These are phyloP conservation scores for Drosophila sturtevanti DNA, from an alignment of 1,140 invertebrate genomes.

Conservation along the genomic window DNA sequence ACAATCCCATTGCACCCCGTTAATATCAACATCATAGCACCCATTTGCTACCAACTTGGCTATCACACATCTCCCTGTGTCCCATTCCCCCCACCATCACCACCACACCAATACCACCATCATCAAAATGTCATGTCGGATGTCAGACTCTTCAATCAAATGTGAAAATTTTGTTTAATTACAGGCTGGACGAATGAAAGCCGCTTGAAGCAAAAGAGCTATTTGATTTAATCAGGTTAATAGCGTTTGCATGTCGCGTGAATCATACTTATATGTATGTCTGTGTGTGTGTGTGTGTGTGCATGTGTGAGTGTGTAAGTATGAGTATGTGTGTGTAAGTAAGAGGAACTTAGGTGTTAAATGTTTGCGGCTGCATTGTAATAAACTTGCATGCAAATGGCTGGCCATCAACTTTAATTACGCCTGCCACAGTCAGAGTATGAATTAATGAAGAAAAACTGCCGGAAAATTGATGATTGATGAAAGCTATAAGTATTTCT, in stretches of 20 bases:
- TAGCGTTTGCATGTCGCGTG: conserved; percentile 70
- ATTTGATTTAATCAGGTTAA: conserved; percentile 79
- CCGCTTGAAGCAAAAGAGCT: conserved; percentile 34
- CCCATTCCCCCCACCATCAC: background rate
- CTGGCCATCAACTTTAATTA: conserved; percentile 70
- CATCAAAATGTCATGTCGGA: conserved; percentile 32
- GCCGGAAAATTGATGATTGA: conserved; percentile 64
- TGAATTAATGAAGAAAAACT: conserved; percentile 55
- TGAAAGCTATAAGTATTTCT: conserved; percentile 24
- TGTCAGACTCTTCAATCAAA: conserved; percentile 70
- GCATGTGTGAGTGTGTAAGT: background rate
- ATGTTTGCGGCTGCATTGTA: conserved; percentile 66
- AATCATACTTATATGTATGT: background rate
- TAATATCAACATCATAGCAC: too few relatives aligned
- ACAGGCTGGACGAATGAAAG: conserved; percentile 34
- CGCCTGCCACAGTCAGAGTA: conserved; percentile 30
- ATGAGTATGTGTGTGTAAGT: conserved; percentile 11
- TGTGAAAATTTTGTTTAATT: conserved; percentile 74
- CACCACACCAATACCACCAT: background rate
- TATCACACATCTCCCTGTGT: too few relatives aligned
- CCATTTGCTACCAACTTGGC: too few relatives aligned
- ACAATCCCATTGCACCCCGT: background rate
- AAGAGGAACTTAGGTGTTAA: conserved; percentile 61
- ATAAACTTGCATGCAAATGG: conserved; percentile 66
- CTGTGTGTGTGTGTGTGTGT: conserved; percentile 1